Conservation (phyloP, 37 sponge, comb jelly and placozoan genomes). For the Diacarnus erythraeanus region DNA sequence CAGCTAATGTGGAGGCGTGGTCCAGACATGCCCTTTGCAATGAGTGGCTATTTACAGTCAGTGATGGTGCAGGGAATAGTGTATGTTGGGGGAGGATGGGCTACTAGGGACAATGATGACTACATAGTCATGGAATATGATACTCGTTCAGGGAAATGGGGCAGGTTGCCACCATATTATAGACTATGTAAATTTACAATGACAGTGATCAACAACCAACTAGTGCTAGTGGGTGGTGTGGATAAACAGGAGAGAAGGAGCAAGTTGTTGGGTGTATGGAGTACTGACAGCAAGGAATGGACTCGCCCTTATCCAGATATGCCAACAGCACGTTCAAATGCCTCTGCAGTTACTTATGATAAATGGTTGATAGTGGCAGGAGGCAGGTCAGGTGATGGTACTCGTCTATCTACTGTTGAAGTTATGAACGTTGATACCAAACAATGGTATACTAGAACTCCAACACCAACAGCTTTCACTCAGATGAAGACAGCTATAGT, state of each 20-base stretch:
- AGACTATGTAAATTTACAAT: background rate
- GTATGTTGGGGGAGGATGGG: background rate
- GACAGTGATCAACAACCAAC: background rate
- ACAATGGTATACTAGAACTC: background rate
- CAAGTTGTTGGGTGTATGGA: background rate
- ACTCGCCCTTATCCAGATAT: slow-evolving; percentile 11
- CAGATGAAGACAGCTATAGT: background rate
- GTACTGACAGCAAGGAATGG: background rate
- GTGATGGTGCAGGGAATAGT: too few relatives aligned
- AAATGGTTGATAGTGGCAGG: slow-evolving; percentile 13
- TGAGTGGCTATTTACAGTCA: too few relatives aligned
- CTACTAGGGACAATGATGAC: background rate
- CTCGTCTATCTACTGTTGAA: background rate
- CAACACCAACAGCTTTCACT: background rate
- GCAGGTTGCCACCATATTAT: background rate
- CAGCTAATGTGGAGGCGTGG: too few relatives aligned
- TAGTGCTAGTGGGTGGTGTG: background rate
- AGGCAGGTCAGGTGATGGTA: background rate
- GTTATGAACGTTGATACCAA: background rate
- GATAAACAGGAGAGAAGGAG: background rate
- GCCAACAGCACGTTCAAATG: slow-evolving; percentile 5
- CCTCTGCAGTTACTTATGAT: slow-evolving; percentile 5
- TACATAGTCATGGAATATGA: background rate
- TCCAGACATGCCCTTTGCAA: too few relatives aligned
- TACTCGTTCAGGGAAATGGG: background rate